Evolutionary conservation across 2,113 vertebrate genomes (phyloP).

Genomic region (Oncorhynchus nerka): DNA sequence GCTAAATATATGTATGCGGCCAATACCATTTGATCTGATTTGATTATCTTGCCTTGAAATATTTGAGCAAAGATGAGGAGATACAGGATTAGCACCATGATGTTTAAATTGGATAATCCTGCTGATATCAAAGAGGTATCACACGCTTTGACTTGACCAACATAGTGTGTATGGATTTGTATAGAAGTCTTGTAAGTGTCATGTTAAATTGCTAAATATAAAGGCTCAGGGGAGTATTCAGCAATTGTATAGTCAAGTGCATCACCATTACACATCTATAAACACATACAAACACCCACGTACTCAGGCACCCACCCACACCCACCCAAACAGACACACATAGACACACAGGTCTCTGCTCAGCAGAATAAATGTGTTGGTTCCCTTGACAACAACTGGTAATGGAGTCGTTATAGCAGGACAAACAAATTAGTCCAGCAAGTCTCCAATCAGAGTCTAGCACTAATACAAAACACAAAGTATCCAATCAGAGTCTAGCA

Average conservation of each 20-base stretch:
- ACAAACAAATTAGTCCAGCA: constrained; percentile 54
- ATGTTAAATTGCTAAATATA: too few species aligned
- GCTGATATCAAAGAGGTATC: too few species aligned
- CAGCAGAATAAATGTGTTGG: constrained; percentile 59
- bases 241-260: neutral
- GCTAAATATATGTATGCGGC: too few species aligned
- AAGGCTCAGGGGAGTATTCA: neutral
- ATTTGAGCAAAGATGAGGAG: too few species aligned
- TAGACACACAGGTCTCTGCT: constrained; percentile 14
- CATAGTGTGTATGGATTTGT: too few species aligned
- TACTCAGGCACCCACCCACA: constrained; percentile 33
- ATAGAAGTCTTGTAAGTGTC: too few species aligned
- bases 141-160: too few species aligned
- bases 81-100: too few species aligned
- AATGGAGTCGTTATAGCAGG: constrained; percentile 57
- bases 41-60: too few species aligned
- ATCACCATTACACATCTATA: neutral
- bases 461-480: constrained; percentile 24
- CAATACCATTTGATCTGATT: too few species aligned
- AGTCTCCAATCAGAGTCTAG: constrained; percentile 14
- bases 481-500: constrained; percentile 14
- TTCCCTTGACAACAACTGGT: constrained; percentile 68
- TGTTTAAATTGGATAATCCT: too few species aligned
- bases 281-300: neutral
- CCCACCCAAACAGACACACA: constrained; percentile 44